A percentile compares a stretch with the other conserved stretches of the same genome.
phyloP scores from a whole-genome alignment of 2,888 invertebrate genomes.

The Mythimna albipuncta region DNA sequence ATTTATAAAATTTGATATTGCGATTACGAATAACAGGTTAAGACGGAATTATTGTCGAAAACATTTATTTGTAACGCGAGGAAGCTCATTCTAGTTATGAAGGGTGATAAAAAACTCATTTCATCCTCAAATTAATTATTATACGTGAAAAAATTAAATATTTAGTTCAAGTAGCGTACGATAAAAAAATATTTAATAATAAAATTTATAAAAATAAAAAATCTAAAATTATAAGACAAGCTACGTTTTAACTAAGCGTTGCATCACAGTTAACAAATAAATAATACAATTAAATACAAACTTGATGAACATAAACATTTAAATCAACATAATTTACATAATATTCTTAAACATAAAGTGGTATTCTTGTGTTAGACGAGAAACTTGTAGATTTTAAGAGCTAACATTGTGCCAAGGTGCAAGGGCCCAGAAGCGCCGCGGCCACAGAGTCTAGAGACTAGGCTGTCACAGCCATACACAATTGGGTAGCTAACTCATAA shows the following conservation, averaged over 20 bases:
- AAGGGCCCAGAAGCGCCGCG: neutral
- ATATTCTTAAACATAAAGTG: constrained; percentile 56
- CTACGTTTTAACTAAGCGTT: constrained; percentile 45
- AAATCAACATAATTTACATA: constrained; percentile 50
- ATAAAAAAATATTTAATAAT: constrained; percentile 21
- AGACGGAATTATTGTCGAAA: constrained; percentile 76
- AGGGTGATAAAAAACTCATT: constrained; percentile 22
- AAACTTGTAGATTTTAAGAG: constrained; percentile 25
- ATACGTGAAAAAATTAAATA: constrained; percentile 15
- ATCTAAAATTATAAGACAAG: constrained; percentile 39
- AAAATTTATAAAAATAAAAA: constrained; percentile 36
- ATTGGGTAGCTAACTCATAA: neutral
- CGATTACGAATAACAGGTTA: constrained; percentile 67
- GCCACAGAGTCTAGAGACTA: neutral
- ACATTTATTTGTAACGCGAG: constrained; percentile 68
- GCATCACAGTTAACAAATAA: constrained; percentile 59
- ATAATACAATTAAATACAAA: constrained; percentile 47
- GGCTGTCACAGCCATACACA: neutral
- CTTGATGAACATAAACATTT: constrained; percentile 41
- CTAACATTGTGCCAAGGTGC: constrained; percentile 16
- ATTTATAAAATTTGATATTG: constrained; percentile 72
- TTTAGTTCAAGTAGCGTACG: constrained; percentile 7
- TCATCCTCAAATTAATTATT: constrained; percentile 27
- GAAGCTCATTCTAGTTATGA: constrained; percentile 65
- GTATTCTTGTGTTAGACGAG: constrained; percentile 39